A percentile compares a stretch with the other conserved stretches of the same genome.
These are phyloP conservation scores for Aphodius granarius DNA, from an alignment of 2,888 invertebrate species.

Conservation along the genomic window DNA sequence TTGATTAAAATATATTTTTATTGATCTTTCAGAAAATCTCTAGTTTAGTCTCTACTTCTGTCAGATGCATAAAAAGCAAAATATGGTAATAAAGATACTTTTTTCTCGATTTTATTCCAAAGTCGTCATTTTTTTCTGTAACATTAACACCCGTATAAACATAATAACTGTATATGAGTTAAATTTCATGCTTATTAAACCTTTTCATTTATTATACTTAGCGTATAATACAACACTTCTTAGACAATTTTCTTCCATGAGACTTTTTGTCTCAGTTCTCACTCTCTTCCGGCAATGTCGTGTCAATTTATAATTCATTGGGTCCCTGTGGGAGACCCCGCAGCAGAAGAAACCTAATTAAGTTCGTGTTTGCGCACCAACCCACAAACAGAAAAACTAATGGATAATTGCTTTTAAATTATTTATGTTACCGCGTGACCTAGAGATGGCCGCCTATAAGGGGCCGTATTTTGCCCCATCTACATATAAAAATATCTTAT, in stretches of 20 bases:
- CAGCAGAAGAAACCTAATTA: background rate
- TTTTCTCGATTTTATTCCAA: too few species aligned
- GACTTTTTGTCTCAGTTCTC: too few species aligned
- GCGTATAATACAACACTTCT: background rate
- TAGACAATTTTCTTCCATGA: too few species aligned
- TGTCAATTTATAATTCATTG: background rate
- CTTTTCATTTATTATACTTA: constrained; percentile 2
- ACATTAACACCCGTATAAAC: too few species aligned
- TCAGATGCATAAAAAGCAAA: too few species aligned
- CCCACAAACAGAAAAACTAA: background rate
- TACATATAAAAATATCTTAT: constrained; percentile 46
- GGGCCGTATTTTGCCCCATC: constrained; percentile 29
- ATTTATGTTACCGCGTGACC: background rate
- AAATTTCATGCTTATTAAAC: constrained; percentile 10
- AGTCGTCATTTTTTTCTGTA: too few species aligned
- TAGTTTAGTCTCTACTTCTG: too few species aligned
- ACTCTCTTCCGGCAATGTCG: too few species aligned
- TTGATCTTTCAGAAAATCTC: too few species aligned
- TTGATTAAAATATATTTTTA: too few species aligned
- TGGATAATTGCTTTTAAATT: constrained; percentile 5
- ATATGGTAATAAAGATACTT: too few species aligned
- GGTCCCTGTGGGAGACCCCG: background rate
- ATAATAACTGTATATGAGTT: too few species aligned
- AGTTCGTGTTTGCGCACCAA: background rate
- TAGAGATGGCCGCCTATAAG: background rate